Base-by-base conservation (phyloP, 1,140 invertebrate species). In the Teleogryllus occipitalis region DNA sequence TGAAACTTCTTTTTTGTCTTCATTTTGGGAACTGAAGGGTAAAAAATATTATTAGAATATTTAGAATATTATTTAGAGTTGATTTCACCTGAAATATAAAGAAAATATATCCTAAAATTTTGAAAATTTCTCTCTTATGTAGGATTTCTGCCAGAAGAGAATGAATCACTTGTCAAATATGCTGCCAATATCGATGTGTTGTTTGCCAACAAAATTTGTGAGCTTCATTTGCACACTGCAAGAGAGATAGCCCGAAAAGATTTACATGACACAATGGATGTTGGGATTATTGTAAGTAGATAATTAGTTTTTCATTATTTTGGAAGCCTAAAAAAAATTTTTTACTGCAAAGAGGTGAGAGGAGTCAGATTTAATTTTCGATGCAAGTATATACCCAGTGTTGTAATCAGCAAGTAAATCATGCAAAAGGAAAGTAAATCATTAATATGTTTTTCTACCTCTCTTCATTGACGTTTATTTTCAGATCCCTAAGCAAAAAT, bases 191-290 rank as follows among this genome's bases (percentile, higher is more conserved):
- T 97, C 72, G 93, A 96, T 83, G 86, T 90, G 8, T 86, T 95
- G 39, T 96, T 94, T 86, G 91, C 93, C 54, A 90, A 93, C 82
- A 94, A 95, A 85, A 92, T 93, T 78, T 92, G 93, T 82, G 89
- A 93, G 82, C 89, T 92, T 79, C 91, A 95, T 75, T 83, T 95
- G 46, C 89, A 90, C 47, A 89, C 87, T 81, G 94, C 95, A 0
- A 87, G 91, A 74, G 87, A 87, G 81, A 91, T 97, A 39, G 94
- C 96, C 88, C 91, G 91, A 79, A 92, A 93, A 83, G 94, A 97
- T 85, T 87, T 97, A 48, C 93, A 95, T 84, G 90, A 93, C 80
- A 93, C 93, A 77, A 89, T 92, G 78, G 89, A 89, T 81, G 85
- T 90, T 47, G 85, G 85, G 39, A 82, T 86, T 73, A 82, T 87